Percentiles rank a stretch among this genome's conserved stretches.
Evolutionary conservation across 2,888 invertebrate species (phyloP).

Genomic region (Polyommatus icarus): DNA sequence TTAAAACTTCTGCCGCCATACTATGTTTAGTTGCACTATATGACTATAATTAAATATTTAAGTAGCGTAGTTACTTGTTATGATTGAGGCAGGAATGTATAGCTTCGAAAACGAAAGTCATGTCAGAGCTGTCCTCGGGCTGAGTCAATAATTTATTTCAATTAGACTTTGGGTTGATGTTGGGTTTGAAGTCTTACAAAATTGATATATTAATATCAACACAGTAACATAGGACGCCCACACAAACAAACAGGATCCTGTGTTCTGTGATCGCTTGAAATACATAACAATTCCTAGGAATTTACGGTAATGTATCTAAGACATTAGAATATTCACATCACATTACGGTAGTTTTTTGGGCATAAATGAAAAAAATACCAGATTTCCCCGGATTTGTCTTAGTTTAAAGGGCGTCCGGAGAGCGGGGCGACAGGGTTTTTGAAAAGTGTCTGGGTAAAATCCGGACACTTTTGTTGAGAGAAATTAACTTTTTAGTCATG

Average conservation of each 20-base stretch:
- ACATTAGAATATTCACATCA: not conserved
- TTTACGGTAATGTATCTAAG: not conserved
- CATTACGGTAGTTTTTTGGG: too few species aligned
- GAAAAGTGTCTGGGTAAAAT: too few species aligned
- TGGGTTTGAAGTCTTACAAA: conserved; percentile 27
- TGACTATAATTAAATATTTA: not conserved
- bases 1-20: too few species aligned
- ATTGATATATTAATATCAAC: conserved; percentile 29
- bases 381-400: too few species aligned
- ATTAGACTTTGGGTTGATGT: conserved; percentile 13
- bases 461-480: too few species aligned
- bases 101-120: conserved; percentile 27
- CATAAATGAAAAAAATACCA: too few species aligned
- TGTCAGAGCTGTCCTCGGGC: conserved; percentile 19
- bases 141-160: conserved; percentile 26
- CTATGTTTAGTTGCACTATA: too few species aligned
- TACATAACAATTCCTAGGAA: not conserved
- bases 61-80: not conserved
- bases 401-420: too few species aligned
- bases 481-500: too few species aligned
- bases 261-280: not conserved
- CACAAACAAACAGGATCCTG: not conserved
- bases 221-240: conserved; percentile 2
- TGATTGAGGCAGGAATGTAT: conserved; percentile 9
- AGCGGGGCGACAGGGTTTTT: too few species aligned